Conservation (phyloP, 2,113 vertebrate species). For the Alethe diademata region DNA sequence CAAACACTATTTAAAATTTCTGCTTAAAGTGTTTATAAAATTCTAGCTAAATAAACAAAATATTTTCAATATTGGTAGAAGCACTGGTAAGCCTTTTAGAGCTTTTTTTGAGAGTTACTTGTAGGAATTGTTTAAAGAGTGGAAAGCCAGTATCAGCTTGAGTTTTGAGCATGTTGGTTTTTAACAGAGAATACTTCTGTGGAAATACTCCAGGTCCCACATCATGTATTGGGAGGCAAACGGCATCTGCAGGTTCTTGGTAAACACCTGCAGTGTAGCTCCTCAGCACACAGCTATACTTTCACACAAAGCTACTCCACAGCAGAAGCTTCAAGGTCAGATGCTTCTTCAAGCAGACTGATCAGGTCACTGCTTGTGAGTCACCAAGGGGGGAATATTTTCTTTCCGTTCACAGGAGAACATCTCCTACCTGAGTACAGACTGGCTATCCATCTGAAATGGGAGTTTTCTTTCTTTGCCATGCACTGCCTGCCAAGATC, state of each 20-base stretch:
- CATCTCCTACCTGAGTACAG: slow-evolving; percentile 13
- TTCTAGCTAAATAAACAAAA: not conserved
- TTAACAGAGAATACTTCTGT: not conserved
- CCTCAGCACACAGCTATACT: not conserved
- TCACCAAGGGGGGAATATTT: slow-evolving; percentile 10
- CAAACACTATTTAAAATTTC: not conserved
- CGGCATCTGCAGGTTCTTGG: not conserved
- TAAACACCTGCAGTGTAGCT: not conserved
- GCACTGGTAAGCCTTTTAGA: not conserved
- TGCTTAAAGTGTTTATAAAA: not conserved
- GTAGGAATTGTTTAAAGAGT: not conserved
- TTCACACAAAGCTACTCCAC: not conserved
- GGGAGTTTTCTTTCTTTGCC: not conserved
- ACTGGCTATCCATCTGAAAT: not conserved
- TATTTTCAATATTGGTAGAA: not conserved
- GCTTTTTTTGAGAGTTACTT: not conserved
- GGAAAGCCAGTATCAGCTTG: not conserved
- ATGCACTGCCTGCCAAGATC: not conserved
- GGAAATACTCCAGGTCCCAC: not conserved
- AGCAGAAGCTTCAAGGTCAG: slow-evolving; percentile 42
- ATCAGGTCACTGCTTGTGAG: slow-evolving; percentile 35
- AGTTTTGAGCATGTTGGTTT: not conserved
- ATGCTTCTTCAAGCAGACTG: not conserved
- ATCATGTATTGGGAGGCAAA: not conserved
- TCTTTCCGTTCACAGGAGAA: not conserved